Evolutionary conservation across 2,113 vertebrate species (phyloP), one percentile per base, ranked within the genome.

Genomic region (Mobula hypostoma): DNA sequence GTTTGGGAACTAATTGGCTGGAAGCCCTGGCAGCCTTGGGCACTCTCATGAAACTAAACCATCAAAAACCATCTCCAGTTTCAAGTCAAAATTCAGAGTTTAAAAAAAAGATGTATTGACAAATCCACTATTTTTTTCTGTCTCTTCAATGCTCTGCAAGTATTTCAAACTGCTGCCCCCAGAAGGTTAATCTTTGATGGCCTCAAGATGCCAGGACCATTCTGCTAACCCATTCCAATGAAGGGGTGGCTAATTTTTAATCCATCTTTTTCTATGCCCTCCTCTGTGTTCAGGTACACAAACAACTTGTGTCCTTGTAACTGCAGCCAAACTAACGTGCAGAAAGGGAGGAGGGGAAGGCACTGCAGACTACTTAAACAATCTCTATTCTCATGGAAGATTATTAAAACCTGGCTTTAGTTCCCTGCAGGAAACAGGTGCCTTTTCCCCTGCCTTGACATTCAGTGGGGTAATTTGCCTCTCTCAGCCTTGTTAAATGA

Each of bases 261-360:
- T 32, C 6, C 0, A 29, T 63, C 27, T 12, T 58, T 83, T 88
- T 63, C 56, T 29, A 32, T 4, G n/a, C 7, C 2, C 85, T 66
- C 58, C n/a, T 90, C 61, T 32, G 29, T 66, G 14, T 0, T 1
- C 14, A 61, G 5, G 14, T 88, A 17, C 61, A 15, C 29, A 32
- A n/a, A n/a, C 85, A 32, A 48, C 48, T 48, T 32, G 85, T 7
- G n/a, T 32, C n/a, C 82, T 61, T 68, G 29, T 90, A 66, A 66
- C n/a, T 90, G 29, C n/a, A 90, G 85, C 4, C 85, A 88, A 88
- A n/a, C 85, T 88, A 66, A 66, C 1, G 29, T 90, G 85, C 63
- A 63, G 61, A 66, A 7, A 90, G n/a, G 85, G 29, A 29, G 48
- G 56, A 29, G 85, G 61, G 32, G 61, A 17, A n/a, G 17, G 7